A percentile compares a stretch with the other conserved stretches of the same genome.
Evolutionary conservation across 2,888 invertebrate species (phyloP).

Genomic region (Cosmopolites sordidus): DNA sequence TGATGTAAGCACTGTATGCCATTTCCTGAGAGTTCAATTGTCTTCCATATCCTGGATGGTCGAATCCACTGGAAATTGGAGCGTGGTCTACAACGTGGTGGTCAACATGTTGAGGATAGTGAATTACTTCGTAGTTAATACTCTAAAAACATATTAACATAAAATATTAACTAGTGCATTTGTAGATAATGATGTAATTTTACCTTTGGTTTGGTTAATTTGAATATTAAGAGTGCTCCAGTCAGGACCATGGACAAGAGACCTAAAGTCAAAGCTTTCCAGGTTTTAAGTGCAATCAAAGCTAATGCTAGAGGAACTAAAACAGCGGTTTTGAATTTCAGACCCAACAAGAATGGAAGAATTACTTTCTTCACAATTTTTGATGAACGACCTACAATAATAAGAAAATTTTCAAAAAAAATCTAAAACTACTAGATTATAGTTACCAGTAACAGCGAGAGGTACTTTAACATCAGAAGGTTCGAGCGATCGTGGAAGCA

Average conservation of each 20-base stretch:
- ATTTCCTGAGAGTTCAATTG: conserved; percentile 56
- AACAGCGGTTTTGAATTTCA: conserved; percentile 82
- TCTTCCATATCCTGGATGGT: conserved; percentile 61
- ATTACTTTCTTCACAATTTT: conserved; percentile 76
- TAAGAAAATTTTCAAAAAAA: too few species aligned
- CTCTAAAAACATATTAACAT: conserved; percentile 45
- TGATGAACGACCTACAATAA: conserved; percentile 59
- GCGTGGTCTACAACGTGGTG: conserved; percentile 46
- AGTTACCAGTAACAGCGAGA: conserved; percentile 54
- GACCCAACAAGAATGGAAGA: conserved; percentile 78
- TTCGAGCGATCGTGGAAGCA: conserved; percentile 63
- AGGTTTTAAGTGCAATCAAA: conserved; percentile 80
- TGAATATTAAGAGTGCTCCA: conserved; percentile 81
- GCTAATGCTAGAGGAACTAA: conserved; percentile 77
- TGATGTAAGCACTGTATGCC: conserved; percentile 53
- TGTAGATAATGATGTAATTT: conserved; percentile 2
- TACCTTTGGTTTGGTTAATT: conserved; percentile 79
- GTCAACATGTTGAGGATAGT: conserved; percentile 68
- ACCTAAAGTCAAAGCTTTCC: conserved; percentile 84
- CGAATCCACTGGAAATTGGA: conserved; percentile 46
- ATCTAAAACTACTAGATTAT: too few species aligned
- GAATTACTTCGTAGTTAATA: conserved; percentile 82
- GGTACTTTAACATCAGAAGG: conserved; percentile 69
- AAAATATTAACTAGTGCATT: background rate
- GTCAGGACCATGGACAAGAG: conserved; percentile 79